phyloP scores from a whole-genome alignment of 2,888 invertebrate genomes.

The Eugnorisma glareosa region DNA sequence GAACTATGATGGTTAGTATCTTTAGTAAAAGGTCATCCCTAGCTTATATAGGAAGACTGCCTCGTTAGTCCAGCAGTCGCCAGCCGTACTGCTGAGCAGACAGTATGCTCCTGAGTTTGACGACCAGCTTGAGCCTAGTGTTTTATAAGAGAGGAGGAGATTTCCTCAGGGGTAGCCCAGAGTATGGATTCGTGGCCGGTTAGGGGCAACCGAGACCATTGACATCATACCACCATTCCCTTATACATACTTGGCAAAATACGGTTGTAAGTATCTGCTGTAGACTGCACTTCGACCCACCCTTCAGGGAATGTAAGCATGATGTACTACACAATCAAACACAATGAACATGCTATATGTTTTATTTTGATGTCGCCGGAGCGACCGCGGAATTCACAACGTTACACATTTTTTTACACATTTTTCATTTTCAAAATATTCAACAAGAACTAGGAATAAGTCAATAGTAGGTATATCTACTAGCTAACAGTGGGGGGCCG shows the following conservation, averaged over 20 bases:
- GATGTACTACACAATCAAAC: constrained; percentile 65
- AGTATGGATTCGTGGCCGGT: not conserved
- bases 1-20: not conserved
- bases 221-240: not conserved
- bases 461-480: constrained; percentile 87
- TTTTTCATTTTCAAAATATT: constrained; percentile 85
- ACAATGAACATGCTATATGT: constrained; percentile 86
- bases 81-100: not conserved
- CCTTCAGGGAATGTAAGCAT: not conserved
- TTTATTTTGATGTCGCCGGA: constrained; percentile 83
- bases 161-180: not conserved
- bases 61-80: not conserved
- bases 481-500: constrained; percentile 85
- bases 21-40: not conserved
- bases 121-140: not conserved
- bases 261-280: not conserved
- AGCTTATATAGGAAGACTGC: not conserved
- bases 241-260: not conserved
- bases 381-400: constrained; percentile 85
- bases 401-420: constrained; percentile 86
- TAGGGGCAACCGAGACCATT: not conserved
- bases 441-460: constrained; percentile 90
- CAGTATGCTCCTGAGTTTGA: not conserved
- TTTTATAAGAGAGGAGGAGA: not conserved
- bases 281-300: not conserved